Evolutionary conservation across 2,797 vertebrate species (phyloP), one percentile per base, ranked within the genome.

Genomic region (Remorina albescens): DNA sequence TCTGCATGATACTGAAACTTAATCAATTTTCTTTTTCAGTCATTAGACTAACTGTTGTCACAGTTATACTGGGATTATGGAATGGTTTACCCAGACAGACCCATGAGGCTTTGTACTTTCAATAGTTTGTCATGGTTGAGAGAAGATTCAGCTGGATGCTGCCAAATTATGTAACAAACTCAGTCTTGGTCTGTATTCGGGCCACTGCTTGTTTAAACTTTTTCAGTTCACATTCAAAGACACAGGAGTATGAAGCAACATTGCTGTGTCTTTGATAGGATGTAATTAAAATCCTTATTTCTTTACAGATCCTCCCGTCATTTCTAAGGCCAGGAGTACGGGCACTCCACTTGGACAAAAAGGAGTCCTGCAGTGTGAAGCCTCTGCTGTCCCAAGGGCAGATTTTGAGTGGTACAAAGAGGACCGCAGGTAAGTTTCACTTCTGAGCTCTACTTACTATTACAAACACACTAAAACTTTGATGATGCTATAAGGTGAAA

Each of bases 401-500:
- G 91, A 99, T 78, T 99, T 98, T 88, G 96, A 97, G 90, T 99
- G 98, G 98, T 99, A 96, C 92, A 99, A 99, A 91, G 98, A 98
- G 10, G 97, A 99, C 82, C 97, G 96, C 78, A 92, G 96, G 97
- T 95, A 93, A 86, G 92, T 89, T 47, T 69, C 34, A 74, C 23
- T 25, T 63, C 60, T 41, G 63, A 68, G 56, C 57, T 39, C 16
- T 60, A 77, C 65, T 66, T n/a, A 16, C 23, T 49, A 50, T 64
- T 56, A 78, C 16, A 77, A 18, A 61, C 41, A 10, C 65, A 72
- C 50, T 73, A 41, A 71, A 23, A 74, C 42, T 34, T 1, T 3
- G 19, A 25, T 56, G 68, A 4, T 23, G 79, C 70, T 84, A 19
- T 7, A 58, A 36, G 58, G 16, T 32, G 26, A 60, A 54, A 49